These are phyloP conservation scores for Salvator merianae DNA, from an alignment of 2,113 vertebrate genomes.

Conservation along the genomic window DNA sequence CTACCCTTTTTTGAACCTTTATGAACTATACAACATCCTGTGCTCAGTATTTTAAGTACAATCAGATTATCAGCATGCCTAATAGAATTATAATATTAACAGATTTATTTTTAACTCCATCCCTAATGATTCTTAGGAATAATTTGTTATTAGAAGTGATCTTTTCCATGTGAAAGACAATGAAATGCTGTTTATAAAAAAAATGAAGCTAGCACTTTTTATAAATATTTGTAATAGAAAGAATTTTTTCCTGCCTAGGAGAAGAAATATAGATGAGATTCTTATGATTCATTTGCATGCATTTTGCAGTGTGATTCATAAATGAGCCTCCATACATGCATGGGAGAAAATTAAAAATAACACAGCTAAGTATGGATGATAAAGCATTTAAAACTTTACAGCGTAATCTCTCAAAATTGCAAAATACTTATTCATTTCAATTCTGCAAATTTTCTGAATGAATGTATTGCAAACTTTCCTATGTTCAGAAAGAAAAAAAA, in stretches of 20 bases:
- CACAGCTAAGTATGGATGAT: not conserved
- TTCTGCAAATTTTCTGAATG: not conserved
- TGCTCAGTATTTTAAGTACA: no score
- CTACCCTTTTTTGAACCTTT: no score
- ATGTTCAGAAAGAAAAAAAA: not conserved
- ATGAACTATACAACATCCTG: no score
- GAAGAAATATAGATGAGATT: not conserved
- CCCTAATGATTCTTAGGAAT: no score
- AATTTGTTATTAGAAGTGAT: no score
- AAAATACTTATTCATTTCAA: not conserved
- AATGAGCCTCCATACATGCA: not conserved
- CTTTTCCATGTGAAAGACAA: no score
- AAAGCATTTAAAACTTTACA: not conserved
- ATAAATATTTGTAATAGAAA: not conserved
- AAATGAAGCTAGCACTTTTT: no score
- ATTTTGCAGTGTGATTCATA: not conserved
- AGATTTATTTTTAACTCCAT: no score
- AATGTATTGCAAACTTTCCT: not conserved
- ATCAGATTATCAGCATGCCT: no score
- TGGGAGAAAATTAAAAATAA: not conserved
- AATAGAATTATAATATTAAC: no score
- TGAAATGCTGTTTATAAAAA: no score
- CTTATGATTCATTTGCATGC: not conserved
- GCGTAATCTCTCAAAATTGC: not conserved
- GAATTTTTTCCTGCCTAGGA: not conserved